Conservation (phyloP, 2,888 invertebrate genomes). For the Drosophila fungiperda region DNA sequence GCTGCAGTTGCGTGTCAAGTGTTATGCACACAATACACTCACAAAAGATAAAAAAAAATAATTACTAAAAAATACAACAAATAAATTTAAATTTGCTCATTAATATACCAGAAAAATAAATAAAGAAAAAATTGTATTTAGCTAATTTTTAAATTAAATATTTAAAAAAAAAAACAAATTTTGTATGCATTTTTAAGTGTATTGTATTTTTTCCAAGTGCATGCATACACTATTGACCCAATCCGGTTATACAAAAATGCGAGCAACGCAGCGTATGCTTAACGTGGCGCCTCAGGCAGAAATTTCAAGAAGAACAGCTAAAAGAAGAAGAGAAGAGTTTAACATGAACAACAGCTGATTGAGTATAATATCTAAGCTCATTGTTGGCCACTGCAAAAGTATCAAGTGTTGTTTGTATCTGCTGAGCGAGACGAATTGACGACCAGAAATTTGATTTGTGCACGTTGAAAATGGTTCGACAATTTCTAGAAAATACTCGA, state of each 20-base stretch:
- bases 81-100: not conserved
- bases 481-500: slow-evolving; percentile 70
- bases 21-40: slow-evolving; percentile 1
- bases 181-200: not conserved
- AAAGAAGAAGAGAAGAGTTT: not conserved
- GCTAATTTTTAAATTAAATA: not conserved
- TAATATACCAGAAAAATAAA: not conserved
- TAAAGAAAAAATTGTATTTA: not conserved
- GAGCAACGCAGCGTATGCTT: slow-evolving; percentile 58
- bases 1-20: slow-evolving; percentile 56
- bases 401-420: slow-evolving; percentile 51
- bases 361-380: slow-evolving; percentile 53
- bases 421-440: slow-evolving; percentile 43
- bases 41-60: not conserved
- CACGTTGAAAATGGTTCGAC: slow-evolving; percentile 52
- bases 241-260: slow-evolving; percentile 31
- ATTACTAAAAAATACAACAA: not conserved
- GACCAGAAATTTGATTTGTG: slow-evolving; percentile 35
- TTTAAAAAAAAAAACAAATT: not conserved
- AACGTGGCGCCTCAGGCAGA: slow-evolving; percentile 56
- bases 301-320: slow-evolving; percentile 23
- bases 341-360: slow-evolving; percentile 45
- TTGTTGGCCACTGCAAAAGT: slow-evolving; percentile 41
- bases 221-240: slow-evolving; percentile 57
- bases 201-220: not conserved